Evolutionary conservation across 2,113 vertebrate genomes (phyloP), one percentile per base, ranked within the genome.

Genomic region (Petaurus breviceps): DNA sequence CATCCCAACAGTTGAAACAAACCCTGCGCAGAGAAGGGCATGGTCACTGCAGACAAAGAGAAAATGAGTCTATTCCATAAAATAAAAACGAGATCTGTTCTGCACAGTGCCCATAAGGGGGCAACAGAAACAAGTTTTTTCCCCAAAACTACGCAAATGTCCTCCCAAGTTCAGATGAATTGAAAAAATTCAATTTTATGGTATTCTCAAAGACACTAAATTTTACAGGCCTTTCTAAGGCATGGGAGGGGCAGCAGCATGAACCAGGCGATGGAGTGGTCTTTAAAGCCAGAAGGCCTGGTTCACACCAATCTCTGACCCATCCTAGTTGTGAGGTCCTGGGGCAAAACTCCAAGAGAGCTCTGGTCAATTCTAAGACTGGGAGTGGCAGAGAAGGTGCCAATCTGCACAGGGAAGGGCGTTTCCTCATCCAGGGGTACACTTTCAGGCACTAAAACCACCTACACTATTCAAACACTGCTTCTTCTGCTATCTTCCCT

Each of bases 131-230:
- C 47, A 57, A 57, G 0, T 25, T 57, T 57, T 26, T 57, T 26
- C 55, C 55, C 55, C 55, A 57, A 57, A 28, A 57, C 55, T 57
- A 57, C 7, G 9, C 25, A 26, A 57, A 57, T 57, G 25, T 57
- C 8, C 55, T 25, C 55, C 25, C 55, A 28, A 26, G 55, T 57
- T 57, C 24, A 57, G 55, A 57, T 28, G 25, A 28, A 28, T 23
- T 22, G 10, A 51, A 12, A 50, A 92, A 54, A 93, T 93, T 84
- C 51, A 91, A 94, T 93, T 94, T 93, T 93, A 95, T 22, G 11
- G 37, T 51, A 92, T 94, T 77, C 49, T 94, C 92, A 94, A 94
- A 95, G 97, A 77, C 43, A 93, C 54, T 94, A 55, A 92, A 46
- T 2, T 93, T 47, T 5, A 90, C 43, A 52, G 22, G 84, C 3